phyloP scores from a whole-genome alignment of 2,888 invertebrate species.

The Ophioninae sp. region DNA sequence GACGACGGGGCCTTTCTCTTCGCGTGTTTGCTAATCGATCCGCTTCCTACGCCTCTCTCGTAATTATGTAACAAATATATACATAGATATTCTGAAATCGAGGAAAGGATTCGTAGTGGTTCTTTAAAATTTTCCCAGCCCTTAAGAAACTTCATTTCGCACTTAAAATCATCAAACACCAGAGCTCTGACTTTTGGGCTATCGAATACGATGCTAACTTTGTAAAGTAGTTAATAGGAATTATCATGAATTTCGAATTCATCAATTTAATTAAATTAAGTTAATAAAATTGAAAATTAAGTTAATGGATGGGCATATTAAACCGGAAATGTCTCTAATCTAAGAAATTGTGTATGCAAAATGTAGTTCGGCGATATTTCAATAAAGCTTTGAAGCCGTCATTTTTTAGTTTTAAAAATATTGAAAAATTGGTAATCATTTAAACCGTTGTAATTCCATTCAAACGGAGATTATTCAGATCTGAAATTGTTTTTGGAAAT shows the following conservation, averaged over 20 bases:
- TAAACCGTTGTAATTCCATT: no score
- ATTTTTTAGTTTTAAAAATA: neutral
- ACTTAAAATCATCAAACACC: neutral
- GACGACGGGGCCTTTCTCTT: conserved; percentile 80
- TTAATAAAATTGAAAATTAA: neutral
- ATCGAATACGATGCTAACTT: neutral
- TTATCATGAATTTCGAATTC: no score
- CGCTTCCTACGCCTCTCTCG: conserved; percentile 79
- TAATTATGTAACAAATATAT: conserved; percentile 76
- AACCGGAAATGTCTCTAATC: neutral
- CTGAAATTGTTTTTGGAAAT: no score
- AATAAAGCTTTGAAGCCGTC: neutral
- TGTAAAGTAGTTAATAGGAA: no score
- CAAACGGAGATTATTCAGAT: no score
- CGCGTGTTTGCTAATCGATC: conserved; percentile 80
- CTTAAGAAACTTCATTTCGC: neutral
- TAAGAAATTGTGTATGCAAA: neutral
- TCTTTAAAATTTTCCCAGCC: neutral
- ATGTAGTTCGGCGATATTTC: neutral
- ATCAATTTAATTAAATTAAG: neutral
- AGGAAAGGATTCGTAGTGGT: conserved; percentile 19
- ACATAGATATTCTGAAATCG: conserved; percentile 25
- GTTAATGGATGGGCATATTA: neutral
- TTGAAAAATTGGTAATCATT: neutral
- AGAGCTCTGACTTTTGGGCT: neutral